Percentiles rank a stretch among this genome's conserved stretches.
Conservation (phyloP, 2,888 invertebrate genomes). For the Drosophila emarginata region DNA sequence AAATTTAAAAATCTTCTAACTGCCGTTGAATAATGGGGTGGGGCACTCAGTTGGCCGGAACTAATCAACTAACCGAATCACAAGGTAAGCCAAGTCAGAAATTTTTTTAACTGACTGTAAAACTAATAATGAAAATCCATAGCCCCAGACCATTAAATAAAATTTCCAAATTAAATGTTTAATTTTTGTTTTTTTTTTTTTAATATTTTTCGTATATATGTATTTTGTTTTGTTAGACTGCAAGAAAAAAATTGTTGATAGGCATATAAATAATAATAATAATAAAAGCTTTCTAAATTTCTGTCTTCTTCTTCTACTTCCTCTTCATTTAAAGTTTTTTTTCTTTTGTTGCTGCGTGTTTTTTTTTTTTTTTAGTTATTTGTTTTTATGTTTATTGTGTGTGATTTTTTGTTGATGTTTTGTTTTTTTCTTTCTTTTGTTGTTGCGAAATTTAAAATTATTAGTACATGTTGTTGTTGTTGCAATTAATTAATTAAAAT, state of each 20-base stretch:
- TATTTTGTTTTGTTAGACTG: slow-evolving; percentile 15
- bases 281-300: slow-evolving; percentile 38
- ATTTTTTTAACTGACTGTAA: neutral
- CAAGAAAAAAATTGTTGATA: slow-evolving; percentile 12
- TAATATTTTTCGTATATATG: slow-evolving; percentile 24
- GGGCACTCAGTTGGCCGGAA: neutral
- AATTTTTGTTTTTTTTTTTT: slow-evolving; percentile 33
- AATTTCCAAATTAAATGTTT: slow-evolving; percentile 23
- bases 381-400: slow-evolving; percentile 34
- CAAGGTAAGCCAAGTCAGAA: neutral
- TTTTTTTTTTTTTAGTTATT: slow-evolving; percentile 18
- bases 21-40: neutral
- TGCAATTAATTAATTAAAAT: slow-evolving; percentile 11
- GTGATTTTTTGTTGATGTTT: slow-evolving; percentile 28
- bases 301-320: slow-evolving; percentile 8
- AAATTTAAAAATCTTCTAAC: neutral
- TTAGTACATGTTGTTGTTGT: slow-evolving; percentile 61
- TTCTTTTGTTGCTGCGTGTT: slow-evolving; percentile 1
- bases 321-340: slow-evolving; percentile 18
- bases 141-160: neutral
- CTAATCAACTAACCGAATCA: neutral
- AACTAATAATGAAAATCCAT: neutral
- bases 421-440: slow-evolving; percentile 38
- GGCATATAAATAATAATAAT: slow-evolving; percentile 13
- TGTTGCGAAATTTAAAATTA: slow-evolving; percentile 59